Base-by-base conservation (phyloP, 2,888 invertebrate species). In the Eupeodes luniger region DNA sequence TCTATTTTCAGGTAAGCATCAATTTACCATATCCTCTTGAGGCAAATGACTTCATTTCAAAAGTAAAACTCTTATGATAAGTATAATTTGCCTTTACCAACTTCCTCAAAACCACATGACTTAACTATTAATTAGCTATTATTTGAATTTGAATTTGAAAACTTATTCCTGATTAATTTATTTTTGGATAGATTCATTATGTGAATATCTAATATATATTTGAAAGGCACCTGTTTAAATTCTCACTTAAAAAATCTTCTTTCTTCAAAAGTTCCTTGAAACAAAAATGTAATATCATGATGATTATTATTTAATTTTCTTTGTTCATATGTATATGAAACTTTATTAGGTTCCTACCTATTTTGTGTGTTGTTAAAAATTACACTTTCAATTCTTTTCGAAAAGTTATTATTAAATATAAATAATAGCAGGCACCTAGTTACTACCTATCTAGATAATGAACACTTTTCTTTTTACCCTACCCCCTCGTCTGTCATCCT, bases 1-100 rank as follows among this genome's bases (percentile, higher is more conserved):
- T 40, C 40, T 69, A 14, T 53, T 69, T 69, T 12, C 53, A 69
- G 69, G 69, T 69, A 69, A 69, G 69, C 53, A 53, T 69, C 51
- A 67, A 16, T 40, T 7, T 1, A 19, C 7, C 6, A 36, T 16
- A 0, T 53, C 1, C 5, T 51, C 51, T 36, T 16, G 4, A 7
- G 40, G 5, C 7, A 51, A 69, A 36, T 16, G 44, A 62, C 16
- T 44, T 44, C 2, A 57, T 14, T 6, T 59, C 12, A 34, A 7
- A 27, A 27, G 57, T 59, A 7, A 14, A 6, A 10, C 12, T 57
- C 27, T 57, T 5, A 59, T 14, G 57, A 59, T 59, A 59, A 59
- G 57, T 34, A 59, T 53, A 40, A 40, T 40, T 40, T 40, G 40
- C 27, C 27, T 27, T 27, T 5, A 40, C 9, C 40, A 7, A 40